phyloP scores from a whole-genome alignment of 1,140 invertebrate genomes.

The Heliconius eleuchia region DNA sequence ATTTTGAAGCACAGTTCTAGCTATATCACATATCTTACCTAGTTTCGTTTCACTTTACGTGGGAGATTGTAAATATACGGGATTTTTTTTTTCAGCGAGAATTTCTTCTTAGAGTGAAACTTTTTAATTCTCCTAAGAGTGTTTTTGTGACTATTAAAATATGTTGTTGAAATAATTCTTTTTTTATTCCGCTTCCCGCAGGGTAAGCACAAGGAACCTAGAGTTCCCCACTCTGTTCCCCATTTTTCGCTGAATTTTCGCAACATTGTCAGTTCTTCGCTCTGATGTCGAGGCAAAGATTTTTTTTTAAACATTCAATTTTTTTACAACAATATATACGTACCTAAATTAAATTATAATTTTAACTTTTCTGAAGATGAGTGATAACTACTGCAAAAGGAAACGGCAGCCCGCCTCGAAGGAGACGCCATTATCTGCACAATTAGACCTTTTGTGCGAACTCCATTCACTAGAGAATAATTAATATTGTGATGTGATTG shows the following conservation, averaged over 20 bases:
- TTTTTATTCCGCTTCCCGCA: too few relatives aligned
- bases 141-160: too few relatives aligned
- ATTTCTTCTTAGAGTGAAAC: too few relatives aligned
- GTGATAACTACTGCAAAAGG: conserved; percentile 47
- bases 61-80: too few relatives aligned
- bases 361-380: conserved; percentile 42
- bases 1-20: not conserved
- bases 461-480: conserved; percentile 57
- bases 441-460: conserved; percentile 59
- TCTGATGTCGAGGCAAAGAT: too few relatives aligned
- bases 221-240: too few relatives aligned
- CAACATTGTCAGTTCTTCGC: too few relatives aligned
- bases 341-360: conserved; percentile 20
- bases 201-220: too few relatives aligned
- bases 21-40: not conserved
- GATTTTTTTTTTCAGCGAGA: too few relatives aligned
- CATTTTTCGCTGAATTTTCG: too few relatives aligned
- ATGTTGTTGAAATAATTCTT: too few relatives aligned
- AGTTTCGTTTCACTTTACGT: not conserved
- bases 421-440: conserved; percentile 59
- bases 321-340: not conserved
- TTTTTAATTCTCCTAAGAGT: too few relatives aligned
- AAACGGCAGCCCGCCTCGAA: conserved; percentile 42
- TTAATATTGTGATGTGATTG: conserved; percentile 56
- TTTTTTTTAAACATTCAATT: not conserved